phyloP scores from a whole-genome alignment of 2,797 vertebrate species.

The Cyprinodon diabolis region DNA sequence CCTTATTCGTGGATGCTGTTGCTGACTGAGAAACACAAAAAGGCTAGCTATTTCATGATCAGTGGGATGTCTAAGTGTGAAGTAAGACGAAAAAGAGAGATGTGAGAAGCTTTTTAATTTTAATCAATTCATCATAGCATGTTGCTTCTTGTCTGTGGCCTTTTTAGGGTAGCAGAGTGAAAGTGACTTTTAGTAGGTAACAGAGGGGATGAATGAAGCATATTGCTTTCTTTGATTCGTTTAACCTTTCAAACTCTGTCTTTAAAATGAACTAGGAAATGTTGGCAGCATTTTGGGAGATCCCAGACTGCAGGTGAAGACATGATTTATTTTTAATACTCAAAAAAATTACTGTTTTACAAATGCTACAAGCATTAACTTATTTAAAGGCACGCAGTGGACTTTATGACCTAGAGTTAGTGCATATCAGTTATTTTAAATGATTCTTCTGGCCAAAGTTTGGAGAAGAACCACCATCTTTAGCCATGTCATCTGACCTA shows the following conservation, averaged over 20 bases:
- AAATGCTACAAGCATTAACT: too few species aligned
- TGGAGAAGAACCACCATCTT: too few species aligned
- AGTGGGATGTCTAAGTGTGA: not conserved
- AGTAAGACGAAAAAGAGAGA: not conserved
- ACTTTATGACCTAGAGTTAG: too few species aligned
- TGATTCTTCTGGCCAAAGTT: too few species aligned
- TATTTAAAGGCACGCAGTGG: too few species aligned
- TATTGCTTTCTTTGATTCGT: too few species aligned
- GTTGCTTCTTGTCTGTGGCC: not conserved
- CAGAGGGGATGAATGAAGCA: not conserved
- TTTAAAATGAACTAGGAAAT: not conserved
- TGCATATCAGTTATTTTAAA: too few species aligned
- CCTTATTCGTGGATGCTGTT: not conserved
- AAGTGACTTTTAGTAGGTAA: not conserved
- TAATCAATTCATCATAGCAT: not conserved
- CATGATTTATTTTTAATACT: not conserved
- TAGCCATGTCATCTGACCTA: too few species aligned
- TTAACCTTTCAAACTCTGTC: too few species aligned
- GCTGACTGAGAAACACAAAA: not conserved
- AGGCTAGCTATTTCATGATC: not conserved
- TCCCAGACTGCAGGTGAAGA: too few species aligned
- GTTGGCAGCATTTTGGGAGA: not conserved
- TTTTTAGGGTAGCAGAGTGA: not conserved
- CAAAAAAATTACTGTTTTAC: not conserved
- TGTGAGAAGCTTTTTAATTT: not conserved